These are phyloP conservation scores for Drosophila pachea DNA, from an alignment of 1,140 invertebrate genomes.

Conservation along the genomic window DNA sequence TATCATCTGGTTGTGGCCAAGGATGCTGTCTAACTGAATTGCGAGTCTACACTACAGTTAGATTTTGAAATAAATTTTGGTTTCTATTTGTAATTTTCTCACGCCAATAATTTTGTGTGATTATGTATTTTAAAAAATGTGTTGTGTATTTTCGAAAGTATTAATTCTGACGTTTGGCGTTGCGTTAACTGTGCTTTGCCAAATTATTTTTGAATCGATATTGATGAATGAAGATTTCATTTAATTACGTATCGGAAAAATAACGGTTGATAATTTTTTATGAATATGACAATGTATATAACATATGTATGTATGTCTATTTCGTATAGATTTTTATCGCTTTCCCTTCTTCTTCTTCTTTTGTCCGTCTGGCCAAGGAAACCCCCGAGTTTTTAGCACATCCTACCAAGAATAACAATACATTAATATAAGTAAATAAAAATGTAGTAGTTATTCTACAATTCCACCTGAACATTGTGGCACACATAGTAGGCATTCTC, in stretches of 20 bases:
- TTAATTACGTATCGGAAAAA: conserved; percentile 36
- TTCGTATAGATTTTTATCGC: conserved; percentile 10
- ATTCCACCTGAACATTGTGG: conserved; percentile 89
- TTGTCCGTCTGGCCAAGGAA: conserved; percentile 89
- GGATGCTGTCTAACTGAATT: conserved; percentile 15
- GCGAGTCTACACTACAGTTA: conserved; percentile 5
- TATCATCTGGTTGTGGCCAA: conserved; percentile 6
- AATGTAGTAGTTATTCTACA: not conserved
- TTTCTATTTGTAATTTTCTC: conserved; percentile 31
- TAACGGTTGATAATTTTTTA: too few relatives aligned
- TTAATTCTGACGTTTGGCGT: conserved; percentile 35
- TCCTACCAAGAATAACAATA: conserved; percentile 43
- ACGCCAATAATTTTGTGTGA: conserved; percentile 41
- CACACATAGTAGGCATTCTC: conserved; percentile 93
- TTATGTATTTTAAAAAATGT: conserved; percentile 41
- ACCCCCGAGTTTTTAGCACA: conserved; percentile 85
- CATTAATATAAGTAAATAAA: not conserved
- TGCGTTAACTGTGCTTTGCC: not conserved
- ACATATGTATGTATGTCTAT: too few relatives aligned
- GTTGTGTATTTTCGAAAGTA: conserved; percentile 37
- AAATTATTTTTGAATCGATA: conserved; percentile 28
- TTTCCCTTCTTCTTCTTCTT: conserved; percentile 88
- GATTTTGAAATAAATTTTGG: conserved; percentile 32
- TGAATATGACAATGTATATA: too few relatives aligned
- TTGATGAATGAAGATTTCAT: conserved; percentile 35